phyloP scores from a whole-genome alignment of 2,888 invertebrate genomes.

The Hypsopygia costalis region DNA sequence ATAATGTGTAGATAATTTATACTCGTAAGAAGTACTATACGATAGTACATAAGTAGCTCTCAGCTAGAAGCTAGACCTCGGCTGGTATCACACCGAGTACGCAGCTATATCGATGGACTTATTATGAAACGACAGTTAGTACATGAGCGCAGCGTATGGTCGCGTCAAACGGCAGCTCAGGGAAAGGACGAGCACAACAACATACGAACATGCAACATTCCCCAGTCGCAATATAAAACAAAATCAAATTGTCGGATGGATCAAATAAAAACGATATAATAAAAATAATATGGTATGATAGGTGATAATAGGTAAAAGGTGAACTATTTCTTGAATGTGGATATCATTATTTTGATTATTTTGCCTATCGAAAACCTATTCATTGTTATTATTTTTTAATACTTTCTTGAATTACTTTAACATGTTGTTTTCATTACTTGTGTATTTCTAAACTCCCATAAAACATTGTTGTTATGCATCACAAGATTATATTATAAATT shows the following conservation, averaged over 20 bases:
- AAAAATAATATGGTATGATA: conserved; percentile 53
- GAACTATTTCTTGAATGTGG: conserved; percentile 32
- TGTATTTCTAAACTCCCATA: neutral
- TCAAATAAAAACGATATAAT: conserved; percentile 49
- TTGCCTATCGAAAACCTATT: conserved; percentile 23
- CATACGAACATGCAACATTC: conserved; percentile 72
- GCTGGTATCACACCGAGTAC: neutral
- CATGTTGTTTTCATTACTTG: neutral
- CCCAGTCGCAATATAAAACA: conserved; percentile 74
- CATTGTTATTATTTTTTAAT: neutral
- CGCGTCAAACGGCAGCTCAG: conserved; percentile 43
- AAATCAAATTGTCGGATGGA: conserved; percentile 73
- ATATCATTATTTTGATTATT: conserved; percentile 24
- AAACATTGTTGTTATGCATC: neutral
- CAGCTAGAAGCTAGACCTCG: neutral
- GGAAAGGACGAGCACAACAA: conserved; percentile 37
- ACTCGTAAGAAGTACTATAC: no score
- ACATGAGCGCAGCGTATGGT: no score
- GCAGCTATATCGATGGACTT: no score
- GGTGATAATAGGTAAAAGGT: conserved; percentile 64
- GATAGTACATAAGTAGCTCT: no score
- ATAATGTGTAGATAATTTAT: neutral
- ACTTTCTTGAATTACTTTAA: neutral
- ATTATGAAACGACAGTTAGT: no score
- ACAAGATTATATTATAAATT: conserved; percentile 26